Percentiles rank a stretch among this genome's conserved stretches.
phyloP scores from a whole-genome alignment of 2,113 vertebrate genomes.

The Nerophis ophidion region DNA sequence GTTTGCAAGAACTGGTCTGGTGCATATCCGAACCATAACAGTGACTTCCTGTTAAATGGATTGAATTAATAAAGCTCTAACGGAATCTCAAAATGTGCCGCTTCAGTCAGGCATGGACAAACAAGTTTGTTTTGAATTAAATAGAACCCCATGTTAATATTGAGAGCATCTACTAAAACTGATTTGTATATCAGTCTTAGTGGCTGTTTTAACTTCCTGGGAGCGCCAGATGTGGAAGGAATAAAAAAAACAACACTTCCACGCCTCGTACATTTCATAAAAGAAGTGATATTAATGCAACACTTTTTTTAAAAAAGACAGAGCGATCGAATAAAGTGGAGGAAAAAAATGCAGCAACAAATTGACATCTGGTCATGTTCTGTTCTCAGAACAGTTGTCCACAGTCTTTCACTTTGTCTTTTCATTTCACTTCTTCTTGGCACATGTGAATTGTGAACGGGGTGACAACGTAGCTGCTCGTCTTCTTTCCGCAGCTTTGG shows the following conservation, averaged over 20 bases:
- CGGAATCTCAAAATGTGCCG: constrained; percentile 11
- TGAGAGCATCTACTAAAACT: constrained; percentile 28
- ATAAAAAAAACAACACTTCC: constrained; percentile 13
- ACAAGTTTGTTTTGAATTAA: constrained; percentile 6
- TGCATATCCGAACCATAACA: constrained; percentile 6
- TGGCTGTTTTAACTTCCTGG: constrained; percentile 39
- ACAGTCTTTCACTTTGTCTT: constrained; percentile 69
- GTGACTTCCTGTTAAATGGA: constrained; percentile 1
- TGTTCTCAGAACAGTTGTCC: constrained; percentile 69
- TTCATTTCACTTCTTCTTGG: constrained; percentile 71
- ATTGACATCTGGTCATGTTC: constrained; percentile 66
- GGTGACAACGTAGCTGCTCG: constrained; percentile 65
- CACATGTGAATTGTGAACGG: constrained; percentile 58
- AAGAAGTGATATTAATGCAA: constrained; percentile 5
- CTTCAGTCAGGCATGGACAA: constrained; percentile 9
- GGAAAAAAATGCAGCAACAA: constrained; percentile 48
- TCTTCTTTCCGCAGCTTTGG: constrained; percentile 63
- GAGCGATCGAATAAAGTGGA: constrained; percentile 14
- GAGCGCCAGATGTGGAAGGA: constrained; percentile 35
- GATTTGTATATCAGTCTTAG: constrained; percentile 33
- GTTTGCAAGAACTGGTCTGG: neutral
- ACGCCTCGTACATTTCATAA: neutral
- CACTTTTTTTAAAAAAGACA: neutral
- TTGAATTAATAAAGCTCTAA: constrained; percentile 22
- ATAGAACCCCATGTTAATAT: constrained; percentile 14